Percentiles rank a stretch among this genome's conserved stretches.
Evolutionary conservation across 2,797 vertebrate species (phyloP).

Genomic region (Saxicola maurus): DNA sequence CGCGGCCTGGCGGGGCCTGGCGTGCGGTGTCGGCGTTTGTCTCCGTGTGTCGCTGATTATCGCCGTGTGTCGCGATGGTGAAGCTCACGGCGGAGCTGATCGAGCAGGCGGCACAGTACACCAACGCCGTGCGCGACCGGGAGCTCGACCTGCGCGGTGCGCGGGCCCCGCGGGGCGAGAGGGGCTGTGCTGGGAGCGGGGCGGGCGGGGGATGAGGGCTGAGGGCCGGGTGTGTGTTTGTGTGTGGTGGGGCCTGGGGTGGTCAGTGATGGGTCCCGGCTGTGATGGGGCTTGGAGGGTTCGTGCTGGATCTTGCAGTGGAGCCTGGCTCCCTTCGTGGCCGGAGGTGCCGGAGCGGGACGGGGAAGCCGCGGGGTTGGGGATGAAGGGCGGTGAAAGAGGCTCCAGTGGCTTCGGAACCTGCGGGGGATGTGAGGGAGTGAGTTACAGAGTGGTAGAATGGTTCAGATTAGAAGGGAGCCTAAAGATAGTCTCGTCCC

Average conservation of each 20-base stretch:
- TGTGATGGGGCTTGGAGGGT: accelerated
- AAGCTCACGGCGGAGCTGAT: constrained; percentile 91
- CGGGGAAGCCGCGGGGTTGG: neutral
- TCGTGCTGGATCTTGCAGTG: neutral
- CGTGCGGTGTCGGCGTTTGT: neutral
- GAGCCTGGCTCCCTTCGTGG: too few relatives aligned
- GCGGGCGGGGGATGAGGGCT: too few relatives aligned
- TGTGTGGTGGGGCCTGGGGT: too few relatives aligned
- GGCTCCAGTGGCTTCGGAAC: neutral
- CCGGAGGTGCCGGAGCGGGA: neutral
- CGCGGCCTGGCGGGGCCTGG: neutral
- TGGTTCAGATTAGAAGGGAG: neutral
- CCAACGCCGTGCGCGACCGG: constrained; percentile 88
- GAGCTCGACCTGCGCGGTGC: constrained; percentile 89
- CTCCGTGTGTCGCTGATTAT: neutral
- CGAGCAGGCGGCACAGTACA: constrained; percentile 93
- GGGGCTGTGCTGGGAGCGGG: neutral
- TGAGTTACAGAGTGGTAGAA: neutral
- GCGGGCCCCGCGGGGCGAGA: neutral
- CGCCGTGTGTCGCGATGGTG: constrained; percentile 76
- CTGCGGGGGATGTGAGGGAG: neutral
- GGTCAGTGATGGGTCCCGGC: too few relatives aligned
- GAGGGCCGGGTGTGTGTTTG: neutral
- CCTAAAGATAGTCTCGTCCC: neutral
- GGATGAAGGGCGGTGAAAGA: neutral